A percentile compares a stretch with the other conserved stretches of the same genome.
phyloP scores from a whole-genome alignment of 2,888 invertebrate species.

The Nemotelus pantherinus region DNA sequence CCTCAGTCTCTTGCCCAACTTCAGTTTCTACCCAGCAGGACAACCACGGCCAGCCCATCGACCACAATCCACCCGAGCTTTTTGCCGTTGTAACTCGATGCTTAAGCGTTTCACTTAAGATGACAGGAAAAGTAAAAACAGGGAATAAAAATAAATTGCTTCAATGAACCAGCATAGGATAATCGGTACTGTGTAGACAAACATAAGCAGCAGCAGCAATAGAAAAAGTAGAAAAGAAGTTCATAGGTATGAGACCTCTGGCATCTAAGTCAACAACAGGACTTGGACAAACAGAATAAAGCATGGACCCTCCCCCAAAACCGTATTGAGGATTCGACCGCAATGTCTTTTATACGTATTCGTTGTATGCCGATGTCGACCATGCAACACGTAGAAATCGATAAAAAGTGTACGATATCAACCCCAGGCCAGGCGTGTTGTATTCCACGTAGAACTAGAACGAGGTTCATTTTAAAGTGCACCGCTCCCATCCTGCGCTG shows the following conservation, averaged over 20 bases:
- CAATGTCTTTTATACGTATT: constrained; percentile 20
- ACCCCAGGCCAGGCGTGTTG: constrained; percentile 1
- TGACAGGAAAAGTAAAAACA: constrained; percentile 43
- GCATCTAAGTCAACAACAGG: constrained; percentile 14
- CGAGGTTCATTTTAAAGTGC: constrained; percentile 33
- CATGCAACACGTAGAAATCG: constrained; percentile 43
- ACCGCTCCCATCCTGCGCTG: constrained; percentile 14
- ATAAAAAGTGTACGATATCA: constrained; percentile 21
- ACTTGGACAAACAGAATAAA: not conserved
- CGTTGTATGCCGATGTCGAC: not conserved
- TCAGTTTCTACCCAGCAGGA: not conserved
- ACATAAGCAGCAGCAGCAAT: constrained; percentile 8
- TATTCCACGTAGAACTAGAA: not conserved
- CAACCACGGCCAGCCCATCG: constrained; percentile 1
- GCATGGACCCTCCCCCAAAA: not conserved
- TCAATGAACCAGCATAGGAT: constrained; percentile 40
- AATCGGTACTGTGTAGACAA: constrained; percentile 30
- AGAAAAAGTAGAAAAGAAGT: not conserved
- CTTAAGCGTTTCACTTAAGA: constrained; percentile 44
- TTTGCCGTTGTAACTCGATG: constrained; percentile 32
- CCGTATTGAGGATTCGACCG: constrained; percentile 20
- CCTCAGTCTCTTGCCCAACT: not conserved
- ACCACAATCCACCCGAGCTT: constrained; percentile 38
- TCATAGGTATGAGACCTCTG: constrained; percentile 20
- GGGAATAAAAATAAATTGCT: constrained; percentile 46